phyloP scores from a whole-genome alignment of 53 echinoderm and acorn worm genomes.

The Paelopatides confundens region DNA sequence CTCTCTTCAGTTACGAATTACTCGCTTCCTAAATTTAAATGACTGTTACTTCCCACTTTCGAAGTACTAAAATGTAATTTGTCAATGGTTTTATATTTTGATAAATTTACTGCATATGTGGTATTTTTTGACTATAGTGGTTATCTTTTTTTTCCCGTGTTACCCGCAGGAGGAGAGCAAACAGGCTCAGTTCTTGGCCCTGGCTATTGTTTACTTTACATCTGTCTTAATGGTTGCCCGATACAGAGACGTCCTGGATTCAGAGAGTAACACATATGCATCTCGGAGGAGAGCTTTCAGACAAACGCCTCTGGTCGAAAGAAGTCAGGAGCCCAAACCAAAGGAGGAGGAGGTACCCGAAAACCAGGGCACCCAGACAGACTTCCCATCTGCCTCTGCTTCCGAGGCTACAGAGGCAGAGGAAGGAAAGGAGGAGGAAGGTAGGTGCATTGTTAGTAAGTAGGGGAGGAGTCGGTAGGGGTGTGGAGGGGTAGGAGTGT shows the following conservation, averaged over 20 bases:
- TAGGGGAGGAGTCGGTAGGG: not conserved
- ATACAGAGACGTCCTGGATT: constrained; percentile 96
- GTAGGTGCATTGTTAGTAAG: not conserved
- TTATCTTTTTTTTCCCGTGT: too few species aligned
- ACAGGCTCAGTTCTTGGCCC: constrained; percentile 98
- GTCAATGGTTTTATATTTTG: too few species aligned
- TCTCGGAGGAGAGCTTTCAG: constrained; percentile 89
- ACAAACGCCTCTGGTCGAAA: constrained; percentile 51
- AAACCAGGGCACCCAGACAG: constrained; percentile 31
- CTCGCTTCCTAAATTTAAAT: too few species aligned
- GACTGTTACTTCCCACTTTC: too few species aligned
- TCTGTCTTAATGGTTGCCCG: constrained; percentile 99
- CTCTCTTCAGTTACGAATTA: too few species aligned
- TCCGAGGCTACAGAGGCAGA: constrained; percentile 57
- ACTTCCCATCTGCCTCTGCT: constrained; percentile 36
- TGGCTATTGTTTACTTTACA: constrained; percentile 98
- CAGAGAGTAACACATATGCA: constrained; percentile 77
- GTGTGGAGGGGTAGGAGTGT: too few species aligned
- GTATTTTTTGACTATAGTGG: too few species aligned
- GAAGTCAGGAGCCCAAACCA: constrained; percentile 48
- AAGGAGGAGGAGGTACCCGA: constrained; percentile 54
- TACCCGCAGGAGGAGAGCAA: constrained; percentile 95
- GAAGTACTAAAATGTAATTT: too few species aligned
- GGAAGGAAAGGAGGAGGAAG: constrained; percentile 55
- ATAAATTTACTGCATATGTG: too few species aligned